phyloP scores from a whole-genome alignment of 2,888 invertebrate species.

The Cataglyphis rosenhaueri region DNA sequence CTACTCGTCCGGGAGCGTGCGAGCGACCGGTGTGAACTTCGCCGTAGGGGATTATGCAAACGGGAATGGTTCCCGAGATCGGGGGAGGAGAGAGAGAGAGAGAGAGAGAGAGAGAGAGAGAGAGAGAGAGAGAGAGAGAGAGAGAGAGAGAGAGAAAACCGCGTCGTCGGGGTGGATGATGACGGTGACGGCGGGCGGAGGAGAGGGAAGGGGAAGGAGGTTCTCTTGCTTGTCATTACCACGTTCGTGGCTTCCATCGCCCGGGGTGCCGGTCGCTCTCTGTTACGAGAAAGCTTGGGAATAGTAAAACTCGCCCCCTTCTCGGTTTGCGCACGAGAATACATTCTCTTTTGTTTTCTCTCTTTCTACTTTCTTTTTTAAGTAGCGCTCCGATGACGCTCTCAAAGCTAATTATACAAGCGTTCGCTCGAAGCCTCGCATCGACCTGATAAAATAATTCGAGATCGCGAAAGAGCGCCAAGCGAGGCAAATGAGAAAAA shows the following conservation, averaged over 20 bases:
- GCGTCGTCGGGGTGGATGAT: slow-evolving; percentile 58
- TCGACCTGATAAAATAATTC: slow-evolving; percentile 19
- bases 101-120: slow-evolving; percentile 52
- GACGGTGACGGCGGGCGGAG: slow-evolving; percentile 52
- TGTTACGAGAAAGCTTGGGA: slow-evolving; percentile 31
- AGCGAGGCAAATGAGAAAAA: background rate
- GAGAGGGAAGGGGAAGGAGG: slow-evolving; percentile 10
- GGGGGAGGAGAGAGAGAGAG: slow-evolving; percentile 57
- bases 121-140: slow-evolving; percentile 52
- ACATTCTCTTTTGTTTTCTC: background rate
- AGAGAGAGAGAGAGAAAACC: slow-evolving; percentile 49
- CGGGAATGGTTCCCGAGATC: slow-evolving; percentile 70
- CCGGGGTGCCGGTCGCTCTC: slow-evolving; percentile 40
- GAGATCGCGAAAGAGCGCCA: background rate
- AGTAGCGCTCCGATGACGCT: slow-evolving; percentile 15
- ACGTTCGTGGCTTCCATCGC: slow-evolving; percentile 76
- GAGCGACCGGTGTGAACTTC: slow-evolving; percentile 79
- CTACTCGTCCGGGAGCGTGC: slow-evolving; percentile 68
- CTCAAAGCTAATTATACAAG: slow-evolving; percentile 19
- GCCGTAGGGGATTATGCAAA: slow-evolving; percentile 82
- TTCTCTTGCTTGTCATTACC: slow-evolving; percentile 80
- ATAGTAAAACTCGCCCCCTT: slow-evolving; percentile 26
- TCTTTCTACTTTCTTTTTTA: slow-evolving; percentile 4
- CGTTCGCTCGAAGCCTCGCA: background rate
- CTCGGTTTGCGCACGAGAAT: background rate